phyloP scores from a whole-genome alignment of 2,113 vertebrate genomes.

The Typhlomys cinereus region DNA sequence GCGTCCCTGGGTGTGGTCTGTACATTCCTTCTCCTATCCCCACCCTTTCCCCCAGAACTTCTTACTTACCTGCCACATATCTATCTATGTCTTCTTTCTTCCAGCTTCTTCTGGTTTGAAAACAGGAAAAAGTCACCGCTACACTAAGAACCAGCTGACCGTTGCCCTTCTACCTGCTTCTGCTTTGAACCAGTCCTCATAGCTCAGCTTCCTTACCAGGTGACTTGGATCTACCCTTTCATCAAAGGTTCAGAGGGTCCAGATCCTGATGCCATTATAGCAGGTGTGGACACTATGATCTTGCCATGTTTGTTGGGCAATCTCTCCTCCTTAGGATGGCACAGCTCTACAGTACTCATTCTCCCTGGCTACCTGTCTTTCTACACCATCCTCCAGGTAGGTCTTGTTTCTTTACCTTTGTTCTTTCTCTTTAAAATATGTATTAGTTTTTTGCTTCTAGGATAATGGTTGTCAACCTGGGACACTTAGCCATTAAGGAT shows the following conservation, averaged over 20 bases:
- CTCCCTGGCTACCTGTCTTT: neutral
- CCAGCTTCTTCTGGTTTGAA: neutral
- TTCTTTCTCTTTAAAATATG: neutral
- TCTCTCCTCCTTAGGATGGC: neutral
- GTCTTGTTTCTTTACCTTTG: neutral
- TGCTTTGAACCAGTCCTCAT: neutral
- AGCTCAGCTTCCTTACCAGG: neutral
- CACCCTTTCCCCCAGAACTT: neutral
- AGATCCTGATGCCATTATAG: neutral
- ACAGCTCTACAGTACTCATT: neutral
- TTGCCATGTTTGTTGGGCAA: neutral
- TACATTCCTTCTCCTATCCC: neutral
- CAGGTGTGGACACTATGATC: too few relatives aligned
- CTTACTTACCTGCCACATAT: neutral
- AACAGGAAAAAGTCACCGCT: neutral
- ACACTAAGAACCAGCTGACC: neutral
- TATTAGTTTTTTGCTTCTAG: neutral
- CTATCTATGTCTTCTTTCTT: too few relatives aligned
- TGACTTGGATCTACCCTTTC: neutral
- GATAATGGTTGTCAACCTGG: neutral
- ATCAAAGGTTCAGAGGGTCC: neutral
- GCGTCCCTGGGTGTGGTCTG: rapidly evolving
- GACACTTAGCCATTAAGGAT: neutral
- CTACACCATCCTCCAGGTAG: neutral
- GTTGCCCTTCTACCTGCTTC: neutral